A percentile compares a stretch with the other conserved stretches of the same genome.
Conservation (phyloP, 2,113 vertebrate species). For the Corvus moneduloides region DNA sequence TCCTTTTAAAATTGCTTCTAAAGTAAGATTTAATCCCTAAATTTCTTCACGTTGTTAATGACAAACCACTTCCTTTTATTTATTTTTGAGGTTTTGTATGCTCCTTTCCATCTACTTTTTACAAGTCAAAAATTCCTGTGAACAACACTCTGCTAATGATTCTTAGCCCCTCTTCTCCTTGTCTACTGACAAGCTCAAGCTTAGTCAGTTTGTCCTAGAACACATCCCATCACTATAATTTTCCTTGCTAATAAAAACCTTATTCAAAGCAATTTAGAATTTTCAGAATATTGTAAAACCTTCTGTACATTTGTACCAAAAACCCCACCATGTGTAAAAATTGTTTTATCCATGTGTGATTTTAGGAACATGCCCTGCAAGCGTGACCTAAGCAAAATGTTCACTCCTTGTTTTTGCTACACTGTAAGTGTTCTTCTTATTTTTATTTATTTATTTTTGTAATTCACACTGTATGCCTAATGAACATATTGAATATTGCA, state of each 20-base stretch:
- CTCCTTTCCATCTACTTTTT: not conserved
- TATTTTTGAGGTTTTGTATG: not conserved
- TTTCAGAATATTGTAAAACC: not conserved
- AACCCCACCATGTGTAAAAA: rapidly evolving
- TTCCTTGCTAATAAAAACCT: not conserved
- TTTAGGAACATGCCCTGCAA: not conserved
- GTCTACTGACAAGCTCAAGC: not conserved
- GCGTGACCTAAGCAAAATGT: not conserved
- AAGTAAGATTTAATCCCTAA: not conserved
- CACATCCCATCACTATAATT: not conserved
- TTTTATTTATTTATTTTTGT: not conserved
- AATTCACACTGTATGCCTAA: not conserved
- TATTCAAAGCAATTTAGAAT: not conserved
- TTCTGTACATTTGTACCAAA: not conserved
- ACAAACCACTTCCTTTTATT: not conserved
- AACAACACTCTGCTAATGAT: not conserved
- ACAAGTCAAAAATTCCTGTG: not conserved
- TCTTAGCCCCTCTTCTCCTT: not conserved
- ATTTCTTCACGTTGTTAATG: rapidly evolving
- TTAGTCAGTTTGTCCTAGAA: not conserved
- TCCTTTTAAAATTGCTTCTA: not conserved
- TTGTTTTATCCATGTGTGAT: not conserved
- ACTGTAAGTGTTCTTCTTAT: not conserved
- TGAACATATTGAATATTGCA: not conserved
- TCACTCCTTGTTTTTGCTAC: not conserved